These are phyloP conservation scores for Morpho achilles DNA, from an alignment of 2,888 invertebrate genomes.

Conservation along the genomic window DNA sequence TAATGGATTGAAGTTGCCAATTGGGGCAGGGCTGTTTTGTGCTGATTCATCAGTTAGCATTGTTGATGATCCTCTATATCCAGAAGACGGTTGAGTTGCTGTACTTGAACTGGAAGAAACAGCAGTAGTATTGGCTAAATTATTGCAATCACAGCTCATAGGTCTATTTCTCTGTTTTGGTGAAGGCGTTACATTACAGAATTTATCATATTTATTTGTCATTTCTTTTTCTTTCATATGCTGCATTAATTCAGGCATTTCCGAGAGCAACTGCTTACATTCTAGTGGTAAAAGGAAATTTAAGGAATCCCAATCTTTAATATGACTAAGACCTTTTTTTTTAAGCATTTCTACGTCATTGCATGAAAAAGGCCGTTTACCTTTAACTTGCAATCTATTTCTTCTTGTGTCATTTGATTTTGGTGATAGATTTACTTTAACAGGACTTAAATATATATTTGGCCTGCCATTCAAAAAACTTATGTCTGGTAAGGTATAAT, in stretches of 20 bases:
- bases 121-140: slow-evolving; percentile 75
- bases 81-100: slow-evolving; percentile 90
- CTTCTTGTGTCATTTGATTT: slow-evolving; percentile 60
- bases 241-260: slow-evolving; percentile 87
- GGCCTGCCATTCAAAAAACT: slow-evolving; percentile 84
- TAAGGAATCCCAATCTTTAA: slow-evolving; percentile 96
- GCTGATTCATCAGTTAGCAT: slow-evolving; percentile 87
- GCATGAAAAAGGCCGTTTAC: slow-evolving; percentile 86
- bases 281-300: slow-evolving; percentile 92
- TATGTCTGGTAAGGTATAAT: slow-evolving; percentile 93
- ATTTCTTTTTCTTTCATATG: slow-evolving; percentile 79
- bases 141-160: slow-evolving; percentile 80
- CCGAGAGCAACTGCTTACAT: slow-evolving; percentile 87
- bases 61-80: slow-evolving; percentile 92
- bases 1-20: slow-evolving; percentile 82
- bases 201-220: slow-evolving; percentile 57
- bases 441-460: slow-evolving; percentile 87
- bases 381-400: slow-evolving; percentile 58
- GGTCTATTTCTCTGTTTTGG: slow-evolving; percentile 79
- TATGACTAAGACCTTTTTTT: slow-evolving; percentile 89
- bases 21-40: slow-evolving; percentile 82
- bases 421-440: slow-evolving; percentile 75
- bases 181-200: slow-evolving; percentile 61
- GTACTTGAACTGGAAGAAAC: slow-evolving; percentile 85
- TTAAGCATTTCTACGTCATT: slow-evolving; percentile 90